These are phyloP conservation scores for Oryzias celebensis DNA, from an alignment of 2,113 vertebrate genomes.

Conservation along the genomic window DNA sequence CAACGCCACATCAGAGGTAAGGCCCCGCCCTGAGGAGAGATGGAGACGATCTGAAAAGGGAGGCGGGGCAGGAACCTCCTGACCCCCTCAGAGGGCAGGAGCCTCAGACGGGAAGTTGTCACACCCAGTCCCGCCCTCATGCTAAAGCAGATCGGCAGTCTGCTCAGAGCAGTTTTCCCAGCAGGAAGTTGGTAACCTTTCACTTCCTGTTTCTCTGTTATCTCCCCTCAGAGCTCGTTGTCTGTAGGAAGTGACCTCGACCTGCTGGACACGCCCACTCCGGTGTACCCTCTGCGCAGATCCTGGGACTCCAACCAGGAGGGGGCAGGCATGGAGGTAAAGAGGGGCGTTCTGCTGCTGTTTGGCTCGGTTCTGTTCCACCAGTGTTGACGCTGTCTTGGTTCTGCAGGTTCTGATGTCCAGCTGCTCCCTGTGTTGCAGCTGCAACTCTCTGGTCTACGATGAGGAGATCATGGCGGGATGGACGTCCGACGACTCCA, in stretches of 20 bases:
- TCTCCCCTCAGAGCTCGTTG: slow-evolving; percentile 81
- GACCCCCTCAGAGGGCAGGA: too few relatives aligned
- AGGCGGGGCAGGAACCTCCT: background rate
- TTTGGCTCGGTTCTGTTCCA: rapidly evolving
- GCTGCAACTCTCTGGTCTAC: slow-evolving; percentile 85
- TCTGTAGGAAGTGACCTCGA: slow-evolving; percentile 89
- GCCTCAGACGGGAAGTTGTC: too few relatives aligned
- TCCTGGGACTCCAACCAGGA: slow-evolving; percentile 81
- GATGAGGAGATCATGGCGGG: slow-evolving; percentile 97
- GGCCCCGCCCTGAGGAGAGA: background rate
- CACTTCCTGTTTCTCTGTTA: background rate
- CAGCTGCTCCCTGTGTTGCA: slow-evolving; percentile 87
- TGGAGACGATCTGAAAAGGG: background rate
- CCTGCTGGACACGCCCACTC: slow-evolving; percentile 77
- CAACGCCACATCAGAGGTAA: slow-evolving; percentile 86
- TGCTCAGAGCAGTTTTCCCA: background rate
- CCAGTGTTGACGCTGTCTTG: background rate
- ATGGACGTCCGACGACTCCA: slow-evolving; percentile 94
- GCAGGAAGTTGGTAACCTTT: background rate
- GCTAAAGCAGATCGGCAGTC: background rate
- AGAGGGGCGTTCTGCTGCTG: rapidly evolving
- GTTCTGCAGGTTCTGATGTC: slow-evolving; percentile 82
- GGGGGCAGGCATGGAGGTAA: slow-evolving; percentile 81
- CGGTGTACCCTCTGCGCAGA: slow-evolving; percentile 72
- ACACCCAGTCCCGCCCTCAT: too few relatives aligned